A percentile compares a stretch with the other conserved stretches of the same genome.
Evolutionary conservation across 2,797 vertebrate genomes (phyloP).

Genomic region (Cottoperca gobio): DNA sequence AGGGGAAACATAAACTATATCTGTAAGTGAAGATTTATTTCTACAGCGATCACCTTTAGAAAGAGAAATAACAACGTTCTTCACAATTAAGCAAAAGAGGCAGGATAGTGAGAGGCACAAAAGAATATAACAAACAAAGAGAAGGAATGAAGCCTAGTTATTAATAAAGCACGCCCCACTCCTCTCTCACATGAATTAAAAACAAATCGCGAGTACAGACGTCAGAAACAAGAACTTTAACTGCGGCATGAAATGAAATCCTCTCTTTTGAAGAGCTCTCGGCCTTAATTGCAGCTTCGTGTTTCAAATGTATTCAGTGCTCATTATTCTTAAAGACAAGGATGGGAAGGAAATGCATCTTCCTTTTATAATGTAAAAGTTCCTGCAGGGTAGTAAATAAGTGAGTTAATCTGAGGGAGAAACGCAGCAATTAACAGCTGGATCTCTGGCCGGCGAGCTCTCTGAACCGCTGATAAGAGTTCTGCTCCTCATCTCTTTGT

Average conservation of each 20-base stretch:
- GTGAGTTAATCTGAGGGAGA: conserved; percentile 48
- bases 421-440: conserved; percentile 52
- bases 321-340: conserved; percentile 38
- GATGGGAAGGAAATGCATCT: background rate
- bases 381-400: conserved; percentile 44
- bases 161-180: background rate
- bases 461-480: conserved; percentile 63
- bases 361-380: conserved; percentile 9
- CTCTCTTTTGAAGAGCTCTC: background rate
- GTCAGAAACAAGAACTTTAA: background rate
- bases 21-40: conserved; percentile 7
- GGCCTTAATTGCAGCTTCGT: conserved; percentile 3
- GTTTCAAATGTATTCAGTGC: conserved; percentile 7
- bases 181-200: conserved; percentile 1
- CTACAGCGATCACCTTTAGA: conserved; percentile 23
- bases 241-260: background rate
- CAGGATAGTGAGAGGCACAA: background rate
- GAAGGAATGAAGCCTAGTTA: background rate
- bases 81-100: background rate
- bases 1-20: conserved; percentile 1
- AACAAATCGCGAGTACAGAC: background rate
- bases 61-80: background rate
- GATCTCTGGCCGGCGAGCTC: conserved; percentile 60
- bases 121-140: background rate
- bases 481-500: conserved; percentile 21